Percentiles rank a stretch among this genome's conserved stretches.
Conservation (phyloP, 2,888 invertebrate genomes). For the Synanthedon tipuliformis region DNA sequence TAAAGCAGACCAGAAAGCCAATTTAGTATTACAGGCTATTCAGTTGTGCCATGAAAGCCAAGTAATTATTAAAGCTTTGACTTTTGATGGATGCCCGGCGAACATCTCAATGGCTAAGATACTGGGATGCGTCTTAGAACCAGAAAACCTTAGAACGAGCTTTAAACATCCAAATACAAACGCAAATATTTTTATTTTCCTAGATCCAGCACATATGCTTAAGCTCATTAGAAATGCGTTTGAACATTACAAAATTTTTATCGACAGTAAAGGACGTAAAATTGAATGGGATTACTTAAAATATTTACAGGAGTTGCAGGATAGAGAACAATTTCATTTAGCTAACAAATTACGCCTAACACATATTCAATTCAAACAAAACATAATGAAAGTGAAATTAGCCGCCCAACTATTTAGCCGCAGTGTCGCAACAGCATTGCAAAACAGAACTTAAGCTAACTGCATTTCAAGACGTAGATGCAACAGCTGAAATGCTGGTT, state of each 20-base stretch:
- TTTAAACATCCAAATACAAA: not conserved
- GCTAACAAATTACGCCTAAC: not conserved
- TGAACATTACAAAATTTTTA: constrained; percentile 4
- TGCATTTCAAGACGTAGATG: not conserved
- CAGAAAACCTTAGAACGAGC: not conserved
- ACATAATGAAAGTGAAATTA: not conserved
- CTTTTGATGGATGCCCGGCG: not conserved
- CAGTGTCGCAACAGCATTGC: not conserved
- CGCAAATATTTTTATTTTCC: not conserved
- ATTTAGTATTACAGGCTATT: not conserved
- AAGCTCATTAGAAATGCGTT: constrained; percentile 2
- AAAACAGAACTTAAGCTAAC: not conserved
- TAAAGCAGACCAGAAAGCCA: not conserved
- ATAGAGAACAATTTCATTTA: not conserved
- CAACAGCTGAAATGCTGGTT: not conserved
- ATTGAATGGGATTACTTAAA: constrained; percentile 3
- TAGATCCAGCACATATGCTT: not conserved
- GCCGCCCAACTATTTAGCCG: not conserved
- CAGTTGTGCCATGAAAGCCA: not conserved
- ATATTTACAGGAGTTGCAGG: constrained; percentile 2
- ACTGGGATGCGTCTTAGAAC: not conserved
- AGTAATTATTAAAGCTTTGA: not conserved
- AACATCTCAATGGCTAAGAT: not conserved
- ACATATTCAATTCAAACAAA: not conserved
- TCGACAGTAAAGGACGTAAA: constrained; percentile 3